A percentile compares a stretch with the other conserved stretches of the same genome.
Conservation (phyloP, 1,140 invertebrate species). For the Cotesia glomerata region DNA sequence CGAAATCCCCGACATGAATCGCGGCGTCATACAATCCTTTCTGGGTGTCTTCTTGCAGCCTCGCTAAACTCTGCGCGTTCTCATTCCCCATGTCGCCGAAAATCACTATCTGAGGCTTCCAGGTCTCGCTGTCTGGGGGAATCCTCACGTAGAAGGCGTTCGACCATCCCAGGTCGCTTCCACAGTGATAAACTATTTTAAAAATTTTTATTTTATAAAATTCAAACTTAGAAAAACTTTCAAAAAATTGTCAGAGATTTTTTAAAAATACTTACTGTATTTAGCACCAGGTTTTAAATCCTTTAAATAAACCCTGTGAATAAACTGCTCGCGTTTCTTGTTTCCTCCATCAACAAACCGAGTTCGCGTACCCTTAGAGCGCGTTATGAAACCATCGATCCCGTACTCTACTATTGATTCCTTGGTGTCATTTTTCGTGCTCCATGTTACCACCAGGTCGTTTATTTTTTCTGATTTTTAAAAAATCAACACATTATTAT, state of each 20-base stretch:
- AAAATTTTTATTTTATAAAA: neutral
- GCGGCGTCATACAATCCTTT: conserved; percentile 84
- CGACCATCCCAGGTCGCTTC: conserved; percentile 82
- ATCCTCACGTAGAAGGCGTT: conserved; percentile 78
- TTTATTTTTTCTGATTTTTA: conserved; percentile 64
- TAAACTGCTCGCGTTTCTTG: conserved; percentile 74
- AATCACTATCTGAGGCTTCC: conserved; percentile 82
- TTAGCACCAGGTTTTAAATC: conserved; percentile 60
- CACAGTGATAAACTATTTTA: conserved; percentile 80
- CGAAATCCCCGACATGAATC: conserved; percentile 94
- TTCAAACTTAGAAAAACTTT: no score
- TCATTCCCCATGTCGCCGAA: conserved; percentile 92
- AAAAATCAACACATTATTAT: conserved; percentile 25
- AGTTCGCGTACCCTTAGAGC: conserved; percentile 67
- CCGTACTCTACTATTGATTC: conserved; percentile 82
- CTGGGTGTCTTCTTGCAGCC: conserved; percentile 83
- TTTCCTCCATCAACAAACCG: conserved; percentile 83
- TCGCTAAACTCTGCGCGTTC: conserved; percentile 83
- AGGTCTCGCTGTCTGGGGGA: conserved; percentile 68
- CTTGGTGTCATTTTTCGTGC: conserved; percentile 75
- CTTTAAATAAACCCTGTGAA: conserved; percentile 73
- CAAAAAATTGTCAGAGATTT: neutral
- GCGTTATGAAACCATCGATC: conserved; percentile 63
- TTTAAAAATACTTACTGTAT: conserved; percentile 55
- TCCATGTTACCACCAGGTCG: conserved; percentile 89